Percentiles rank a stretch among this genome's conserved stretches.
Evolutionary conservation across 2,888 invertebrate genomes (phyloP).

Genomic region (Callinectes sapidus): DNA sequence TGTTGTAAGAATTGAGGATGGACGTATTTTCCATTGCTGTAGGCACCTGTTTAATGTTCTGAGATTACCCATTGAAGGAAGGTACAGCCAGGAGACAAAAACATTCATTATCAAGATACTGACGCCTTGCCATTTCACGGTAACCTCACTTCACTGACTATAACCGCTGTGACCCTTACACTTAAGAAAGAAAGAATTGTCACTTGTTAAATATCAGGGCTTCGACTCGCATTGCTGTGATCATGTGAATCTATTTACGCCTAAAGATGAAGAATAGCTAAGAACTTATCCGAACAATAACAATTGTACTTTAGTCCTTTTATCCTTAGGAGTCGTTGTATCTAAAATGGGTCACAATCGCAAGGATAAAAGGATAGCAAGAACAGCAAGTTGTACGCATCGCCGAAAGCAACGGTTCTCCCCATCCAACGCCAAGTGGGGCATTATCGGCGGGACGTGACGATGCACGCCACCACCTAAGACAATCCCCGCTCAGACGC

Average conservation of each 20-base stretch:
- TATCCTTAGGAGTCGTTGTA: not conserved
- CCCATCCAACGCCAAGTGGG: not conserved
- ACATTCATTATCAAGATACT: not conserved
- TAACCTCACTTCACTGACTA: not conserved
- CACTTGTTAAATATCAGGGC: not conserved
- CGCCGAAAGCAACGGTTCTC: not conserved
- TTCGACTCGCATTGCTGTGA: not conserved
- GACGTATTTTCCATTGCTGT: not conserved
- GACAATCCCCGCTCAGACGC: not conserved
- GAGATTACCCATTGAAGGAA: not conserved
- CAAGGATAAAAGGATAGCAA: not conserved
- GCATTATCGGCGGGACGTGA: not conserved
- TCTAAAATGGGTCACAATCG: too few species aligned
- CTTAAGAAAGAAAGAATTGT: not conserved
- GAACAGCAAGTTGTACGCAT: not conserved
- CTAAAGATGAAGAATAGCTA: not conserved
- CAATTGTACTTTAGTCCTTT: too few species aligned
- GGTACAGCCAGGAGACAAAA: not conserved
- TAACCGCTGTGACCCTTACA: not conserved
- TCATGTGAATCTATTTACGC: not conserved
- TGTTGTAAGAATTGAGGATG: not conserved
- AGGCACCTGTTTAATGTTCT: not conserved
- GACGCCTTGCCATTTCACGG: not conserved
- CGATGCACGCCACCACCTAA: not conserved
- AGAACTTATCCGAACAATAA: not conserved